These are phyloP conservation scores for Rhabdomys pumilio DNA, from an alignment of 2,797 vertebrate species.

Conservation along the genomic window DNA sequence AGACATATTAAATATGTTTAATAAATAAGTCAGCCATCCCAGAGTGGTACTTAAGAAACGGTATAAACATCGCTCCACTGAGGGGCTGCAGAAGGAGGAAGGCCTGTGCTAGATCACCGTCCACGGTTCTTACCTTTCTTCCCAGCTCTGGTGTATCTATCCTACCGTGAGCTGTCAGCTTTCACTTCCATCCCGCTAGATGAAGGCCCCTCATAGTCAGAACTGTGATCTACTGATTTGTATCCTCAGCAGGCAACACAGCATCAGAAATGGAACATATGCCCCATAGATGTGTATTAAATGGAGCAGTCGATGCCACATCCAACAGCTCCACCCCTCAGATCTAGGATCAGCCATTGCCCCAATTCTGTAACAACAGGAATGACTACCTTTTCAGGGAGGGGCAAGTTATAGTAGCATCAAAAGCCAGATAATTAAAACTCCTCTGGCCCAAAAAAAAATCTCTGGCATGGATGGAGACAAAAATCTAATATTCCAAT, in stretches of 20 bases:
- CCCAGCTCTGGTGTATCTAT: background rate
- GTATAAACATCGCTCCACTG: background rate
- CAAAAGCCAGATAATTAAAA: background rate
- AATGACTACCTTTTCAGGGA: background rate
- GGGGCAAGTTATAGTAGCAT: background rate
- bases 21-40: conserved; percentile 57
- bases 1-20: conserved; percentile 5
- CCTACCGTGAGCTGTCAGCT: background rate
- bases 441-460: too few species aligned
- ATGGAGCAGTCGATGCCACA: background rate
- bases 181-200: background rate
- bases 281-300: background rate
- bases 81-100: background rate
- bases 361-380: background rate
- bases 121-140: background rate
- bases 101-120: background rate
- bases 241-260: background rate
- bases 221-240: background rate
- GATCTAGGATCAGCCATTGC: background rate
- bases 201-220: background rate
- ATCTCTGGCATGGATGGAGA: background rate
- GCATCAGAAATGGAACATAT: background rate
- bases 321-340: background rate
- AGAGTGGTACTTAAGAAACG: conserved; percentile 51
- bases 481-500: background rate